A percentile compares a stretch with the other conserved stretches of the same genome.
These are phyloP conservation scores for Patagioenas fasciata DNA, from an alignment of 2,113 vertebrate species.

Conservation along the genomic window DNA sequence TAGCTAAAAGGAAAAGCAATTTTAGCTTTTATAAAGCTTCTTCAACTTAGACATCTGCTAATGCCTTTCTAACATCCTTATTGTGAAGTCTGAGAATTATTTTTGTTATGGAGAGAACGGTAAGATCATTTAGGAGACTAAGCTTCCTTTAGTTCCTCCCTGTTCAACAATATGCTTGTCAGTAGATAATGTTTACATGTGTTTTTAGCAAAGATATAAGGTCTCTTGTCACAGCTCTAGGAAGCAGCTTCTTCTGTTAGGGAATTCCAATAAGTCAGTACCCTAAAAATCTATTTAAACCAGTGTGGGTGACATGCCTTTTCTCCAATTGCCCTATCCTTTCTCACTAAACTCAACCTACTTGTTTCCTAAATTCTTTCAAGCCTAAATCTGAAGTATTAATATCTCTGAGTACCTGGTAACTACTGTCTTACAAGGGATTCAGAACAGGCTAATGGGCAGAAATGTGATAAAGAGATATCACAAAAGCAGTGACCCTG, in stretches of 20 bases:
- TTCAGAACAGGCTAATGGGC: background rate
- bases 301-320: background rate
- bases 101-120: background rate
- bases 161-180: background rate
- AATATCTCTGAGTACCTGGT: background rate
- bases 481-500: background rate
- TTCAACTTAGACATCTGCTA: background rate
- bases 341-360: background rate
- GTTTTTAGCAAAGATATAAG: background rate
- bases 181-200: background rate
- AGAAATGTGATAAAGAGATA: background rate
- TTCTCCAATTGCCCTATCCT: background rate
- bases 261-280: background rate
- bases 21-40: background rate
- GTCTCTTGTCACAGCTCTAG: background rate
- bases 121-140: background rate
- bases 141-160: background rate
- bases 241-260: background rate
- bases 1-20: background rate
- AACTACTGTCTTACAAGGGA: background rate
- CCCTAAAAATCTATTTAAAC: background rate
- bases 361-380: background rate
- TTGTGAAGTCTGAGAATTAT: background rate
- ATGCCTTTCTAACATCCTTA: background rate
- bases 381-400: background rate